Conservation (phyloP, 2,888 invertebrate species). For the Tanypteryx hageni region DNA sequence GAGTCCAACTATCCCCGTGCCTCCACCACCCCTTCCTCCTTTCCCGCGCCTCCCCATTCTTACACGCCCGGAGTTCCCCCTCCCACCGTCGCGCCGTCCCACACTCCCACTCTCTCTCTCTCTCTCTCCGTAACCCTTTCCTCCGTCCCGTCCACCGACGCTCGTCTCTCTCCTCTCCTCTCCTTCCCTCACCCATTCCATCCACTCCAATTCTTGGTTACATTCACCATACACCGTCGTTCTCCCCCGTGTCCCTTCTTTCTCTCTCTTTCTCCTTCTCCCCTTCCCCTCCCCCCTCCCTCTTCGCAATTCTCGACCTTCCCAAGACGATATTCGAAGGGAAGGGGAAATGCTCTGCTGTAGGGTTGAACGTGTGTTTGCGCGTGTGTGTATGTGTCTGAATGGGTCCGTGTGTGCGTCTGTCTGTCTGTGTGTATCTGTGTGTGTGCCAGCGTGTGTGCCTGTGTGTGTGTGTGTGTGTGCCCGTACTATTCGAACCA, state of each 20-base stretch:
- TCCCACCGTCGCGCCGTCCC: neutral
- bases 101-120: neutral
- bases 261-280: neutral
- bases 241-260: neutral
- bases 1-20: conserved; percentile 17
- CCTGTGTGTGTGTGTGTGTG: too few species aligned
- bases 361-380: neutral
- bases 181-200: neutral
- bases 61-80: neutral
- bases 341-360: neutral
- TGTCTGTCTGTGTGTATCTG: too few species aligned
- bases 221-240: neutral
- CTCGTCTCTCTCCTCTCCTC: neutral
- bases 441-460: too few species aligned
- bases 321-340: neutral
- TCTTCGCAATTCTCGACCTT: neutral
- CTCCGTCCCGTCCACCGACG: neutral
- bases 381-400: too few species aligned
- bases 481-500: conserved; percentile 6
- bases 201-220: neutral
- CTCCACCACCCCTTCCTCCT: neutral
- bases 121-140: neutral
- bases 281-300: neutral
- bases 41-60: neutral
- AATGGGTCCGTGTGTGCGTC: too few species aligned